Percentiles rank a stretch among this genome's conserved stretches.
Evolutionary conservation across 2,888 invertebrate species (phyloP).

Genomic region (Mimumesa dahlbomi): DNA sequence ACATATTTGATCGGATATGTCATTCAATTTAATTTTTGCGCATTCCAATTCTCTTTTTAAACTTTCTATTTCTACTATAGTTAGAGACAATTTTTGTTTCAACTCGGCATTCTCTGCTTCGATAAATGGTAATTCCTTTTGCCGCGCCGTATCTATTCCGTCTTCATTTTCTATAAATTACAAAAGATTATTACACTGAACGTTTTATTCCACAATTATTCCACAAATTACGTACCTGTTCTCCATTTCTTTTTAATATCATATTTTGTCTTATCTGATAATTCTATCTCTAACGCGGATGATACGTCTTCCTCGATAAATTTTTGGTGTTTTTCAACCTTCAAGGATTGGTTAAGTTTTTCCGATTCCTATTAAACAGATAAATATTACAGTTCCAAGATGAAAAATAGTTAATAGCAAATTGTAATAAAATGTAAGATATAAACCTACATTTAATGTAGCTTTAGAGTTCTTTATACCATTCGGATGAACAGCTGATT

Average conservation of each 20-base stretch:
- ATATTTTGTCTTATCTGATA: neutral
- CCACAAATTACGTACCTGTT: slow-evolving; percentile 8
- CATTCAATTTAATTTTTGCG: slow-evolving; percentile 57
- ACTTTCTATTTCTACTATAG: slow-evolving; percentile 46
- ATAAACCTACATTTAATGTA: neutral
- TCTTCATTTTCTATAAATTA: slow-evolving; percentile 1
- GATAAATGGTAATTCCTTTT: slow-evolving; percentile 13
- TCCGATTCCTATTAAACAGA: slow-evolving; percentile 1
- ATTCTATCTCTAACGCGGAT: neutral
- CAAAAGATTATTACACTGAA: no score
- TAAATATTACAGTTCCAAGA: no score
- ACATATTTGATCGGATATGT: slow-evolving; percentile 51
- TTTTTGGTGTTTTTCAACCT: slow-evolving; percentile 7
- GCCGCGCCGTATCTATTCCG: slow-evolving; percentile 23
- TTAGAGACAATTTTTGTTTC: slow-evolving; percentile 54
- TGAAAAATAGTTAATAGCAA: no score
- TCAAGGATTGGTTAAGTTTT: neutral
- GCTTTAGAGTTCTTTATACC: neutral
- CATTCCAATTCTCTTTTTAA: slow-evolving; percentile 53
- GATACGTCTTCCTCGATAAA: slow-evolving; percentile 8
- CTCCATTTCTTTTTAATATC: slow-evolving; percentile 1
- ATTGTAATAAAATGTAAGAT: neutral
- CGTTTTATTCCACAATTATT: neutral
- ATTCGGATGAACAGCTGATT: neutral
- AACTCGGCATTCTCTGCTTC: slow-evolving; percentile 59